Conservation (phyloP, 2,797 vertebrate genomes). For the Fistularia tabacaria region DNA sequence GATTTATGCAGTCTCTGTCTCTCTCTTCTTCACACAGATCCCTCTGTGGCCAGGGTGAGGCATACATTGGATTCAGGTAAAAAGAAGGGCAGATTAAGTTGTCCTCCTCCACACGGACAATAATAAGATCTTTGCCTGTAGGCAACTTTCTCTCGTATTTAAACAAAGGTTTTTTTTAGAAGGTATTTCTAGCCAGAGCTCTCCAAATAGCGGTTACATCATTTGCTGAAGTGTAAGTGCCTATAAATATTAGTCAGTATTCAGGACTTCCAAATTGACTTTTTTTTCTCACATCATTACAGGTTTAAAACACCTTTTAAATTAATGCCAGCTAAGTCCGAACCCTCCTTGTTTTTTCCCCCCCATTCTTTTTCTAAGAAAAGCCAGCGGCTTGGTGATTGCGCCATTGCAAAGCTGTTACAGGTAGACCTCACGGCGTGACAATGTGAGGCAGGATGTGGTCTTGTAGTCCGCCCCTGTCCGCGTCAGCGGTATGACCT, state of each 20-base stretch:
- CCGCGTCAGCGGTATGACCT: conserved; percentile 93
- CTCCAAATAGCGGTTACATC: conserved; percentile 29
- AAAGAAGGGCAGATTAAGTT: conserved; percentile 45
- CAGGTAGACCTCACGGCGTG: conserved; percentile 97
- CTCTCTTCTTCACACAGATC: conserved; percentile 50
- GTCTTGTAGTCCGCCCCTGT: conserved; percentile 94
- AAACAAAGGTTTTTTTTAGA: conserved; percentile 46
- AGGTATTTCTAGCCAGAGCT: conserved; percentile 40
- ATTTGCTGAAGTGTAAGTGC: conserved; percentile 49
- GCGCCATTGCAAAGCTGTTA: conserved; percentile 66
- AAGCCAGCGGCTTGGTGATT: conserved; percentile 14
- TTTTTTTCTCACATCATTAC: conserved; percentile 21
- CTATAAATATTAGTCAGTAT: conserved; percentile 65
- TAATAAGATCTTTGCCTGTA: conserved; percentile 41
- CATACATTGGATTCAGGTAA: conserved; percentile 66
- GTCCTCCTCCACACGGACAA: conserved; percentile 52
- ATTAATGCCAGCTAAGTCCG: conserved; percentile 32
- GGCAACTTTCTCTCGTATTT: conserved; percentile 46
- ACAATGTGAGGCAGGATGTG: conserved; percentile 92
- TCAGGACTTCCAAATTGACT: conserved; percentile 50
- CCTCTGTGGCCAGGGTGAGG: conserved; percentile 52
- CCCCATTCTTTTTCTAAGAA: conserved; percentile 1
- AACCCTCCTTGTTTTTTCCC: conserved; percentile 20
- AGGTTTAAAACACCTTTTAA: conserved; percentile 40
- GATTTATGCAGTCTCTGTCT: conserved; percentile 37